Percentiles rank a stretch among this genome's conserved stretches.
phyloP scores from a whole-genome alignment of 2,113 vertebrate species.

The Mormyrus iriodes region DNA sequence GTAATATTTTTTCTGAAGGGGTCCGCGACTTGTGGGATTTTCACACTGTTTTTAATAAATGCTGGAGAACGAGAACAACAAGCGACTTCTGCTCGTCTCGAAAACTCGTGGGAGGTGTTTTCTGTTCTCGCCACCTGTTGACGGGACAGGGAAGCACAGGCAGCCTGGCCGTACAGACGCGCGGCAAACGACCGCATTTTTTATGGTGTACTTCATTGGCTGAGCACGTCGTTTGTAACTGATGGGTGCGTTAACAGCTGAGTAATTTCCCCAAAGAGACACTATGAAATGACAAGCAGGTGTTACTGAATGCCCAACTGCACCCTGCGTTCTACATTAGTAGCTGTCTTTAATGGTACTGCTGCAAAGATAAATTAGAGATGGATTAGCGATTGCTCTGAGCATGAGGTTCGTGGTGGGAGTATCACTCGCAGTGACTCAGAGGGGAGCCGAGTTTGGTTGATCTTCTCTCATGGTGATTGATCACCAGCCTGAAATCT shows the following conservation, averaged over 20 bases:
- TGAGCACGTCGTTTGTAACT: neutral
- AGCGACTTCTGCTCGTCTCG: neutral
- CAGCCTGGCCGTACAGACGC: neutral
- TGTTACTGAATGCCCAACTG: neutral
- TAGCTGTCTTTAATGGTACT: neutral
- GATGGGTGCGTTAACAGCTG: neutral
- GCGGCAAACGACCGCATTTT: neutral
- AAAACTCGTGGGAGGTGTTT: neutral
- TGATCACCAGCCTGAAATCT: neutral
- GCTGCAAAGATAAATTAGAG: neutral
- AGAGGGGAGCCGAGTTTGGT: neutral
- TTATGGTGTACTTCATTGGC: neutral
- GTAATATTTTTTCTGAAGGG: neutral
- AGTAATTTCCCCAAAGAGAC: neutral
- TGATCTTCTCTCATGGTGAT: neutral
- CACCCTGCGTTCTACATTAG: neutral
- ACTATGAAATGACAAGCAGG: neutral
- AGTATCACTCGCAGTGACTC: neutral
- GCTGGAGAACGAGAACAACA: neutral
- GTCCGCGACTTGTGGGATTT: constrained; percentile 11
- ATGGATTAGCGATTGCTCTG: neutral
- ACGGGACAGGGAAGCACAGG: neutral
- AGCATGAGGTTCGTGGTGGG: neutral
- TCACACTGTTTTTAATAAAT: constrained; percentile 11
- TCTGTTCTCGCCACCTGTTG: neutral